Evolutionary conservation across 2,888 invertebrate species (phyloP).

Genomic region (Lypha dubia): DNA sequence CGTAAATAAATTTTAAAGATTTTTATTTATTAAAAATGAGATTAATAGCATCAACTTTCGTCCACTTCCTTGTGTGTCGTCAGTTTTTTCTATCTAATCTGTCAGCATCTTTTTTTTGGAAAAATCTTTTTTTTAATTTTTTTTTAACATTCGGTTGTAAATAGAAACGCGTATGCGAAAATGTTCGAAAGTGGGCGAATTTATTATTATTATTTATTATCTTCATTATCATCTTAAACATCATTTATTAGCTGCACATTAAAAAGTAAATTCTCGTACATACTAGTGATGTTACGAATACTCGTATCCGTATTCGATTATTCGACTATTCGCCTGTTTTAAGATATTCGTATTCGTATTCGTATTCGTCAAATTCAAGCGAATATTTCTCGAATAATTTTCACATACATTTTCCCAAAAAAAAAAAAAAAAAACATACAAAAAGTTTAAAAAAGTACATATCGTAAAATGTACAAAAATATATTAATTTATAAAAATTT

Average conservation of each 20-base stretch:
- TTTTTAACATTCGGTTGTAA: neutral
- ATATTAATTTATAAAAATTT: too few species aligned
- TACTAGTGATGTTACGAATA: too few species aligned
- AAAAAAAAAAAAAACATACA: too few species aligned
- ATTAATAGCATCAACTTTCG: neutral
- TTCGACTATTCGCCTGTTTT: too few species aligned
- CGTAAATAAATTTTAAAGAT: neutral
- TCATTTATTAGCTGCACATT: neutral
- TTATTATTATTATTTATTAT: constrained; percentile 43
- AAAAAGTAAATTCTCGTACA: constrained; percentile 13
- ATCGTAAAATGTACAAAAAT: too few species aligned
- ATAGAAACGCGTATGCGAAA: neutral
- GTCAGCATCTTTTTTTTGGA: neutral
- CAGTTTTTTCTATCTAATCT: constrained; percentile 3
- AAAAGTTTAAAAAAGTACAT: too few species aligned
- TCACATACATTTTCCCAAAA: too few species aligned
- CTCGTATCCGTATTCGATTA: too few species aligned
- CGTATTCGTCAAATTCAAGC: too few species aligned
- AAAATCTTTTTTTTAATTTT: neutral
- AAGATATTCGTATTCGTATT: too few species aligned
- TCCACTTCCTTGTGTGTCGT: neutral
- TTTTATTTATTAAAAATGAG: too few species aligned
- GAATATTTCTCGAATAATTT: too few species aligned
- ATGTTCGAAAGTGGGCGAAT: constrained; percentile 52
- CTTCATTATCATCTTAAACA: constrained; percentile 29